A percentile compares a stretch with the other conserved stretches of the same genome.
Evolutionary conservation across 1,140 invertebrate species (phyloP).

Genomic region (Drosophila novamexicana): DNA sequence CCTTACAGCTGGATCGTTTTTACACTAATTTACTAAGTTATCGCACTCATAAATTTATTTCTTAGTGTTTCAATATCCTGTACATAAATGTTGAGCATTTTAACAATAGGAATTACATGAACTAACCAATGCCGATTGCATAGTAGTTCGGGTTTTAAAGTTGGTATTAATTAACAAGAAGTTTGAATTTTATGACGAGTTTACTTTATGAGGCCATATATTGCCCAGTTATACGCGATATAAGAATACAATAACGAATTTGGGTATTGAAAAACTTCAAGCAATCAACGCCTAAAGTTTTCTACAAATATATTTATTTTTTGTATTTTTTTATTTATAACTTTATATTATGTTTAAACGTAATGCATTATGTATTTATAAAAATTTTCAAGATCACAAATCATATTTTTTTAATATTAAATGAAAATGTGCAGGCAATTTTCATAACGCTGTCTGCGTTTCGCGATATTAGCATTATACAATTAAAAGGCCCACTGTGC

Average conservation of each 20-base stretch:
- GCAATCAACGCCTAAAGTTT: conserved; percentile 72
- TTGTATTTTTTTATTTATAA: conserved; percentile 51
- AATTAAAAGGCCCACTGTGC: conserved; percentile 23
- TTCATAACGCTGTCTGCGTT: conserved; percentile 18
- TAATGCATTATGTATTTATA: conserved; percentile 68
- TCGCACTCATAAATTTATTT: no score
- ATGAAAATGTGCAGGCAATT: conserved; percentile 37
- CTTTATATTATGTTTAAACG: conserved; percentile 74
- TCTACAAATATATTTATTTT: conserved; percentile 59
- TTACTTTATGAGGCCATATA: background rate
- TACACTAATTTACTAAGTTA: no score
- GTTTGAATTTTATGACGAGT: no score
- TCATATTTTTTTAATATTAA: conserved; percentile 71
- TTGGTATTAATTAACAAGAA: no score
- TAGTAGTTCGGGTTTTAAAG: no score
- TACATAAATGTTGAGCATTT: no score
- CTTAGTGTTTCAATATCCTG: no score
- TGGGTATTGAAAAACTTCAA: conserved; percentile 57
- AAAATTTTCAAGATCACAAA: conserved; percentile 80
- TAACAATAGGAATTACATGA: no score
- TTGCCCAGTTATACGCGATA: background rate
- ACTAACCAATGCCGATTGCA: no score
- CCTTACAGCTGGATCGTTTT: no score
- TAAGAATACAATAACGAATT: conserved; percentile 1
- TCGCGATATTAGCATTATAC: conserved; percentile 18